These are phyloP conservation scores for Thaleichthys pacificus DNA, from an alignment of 2,797 vertebrate genomes.

Conservation along the genomic window DNA sequence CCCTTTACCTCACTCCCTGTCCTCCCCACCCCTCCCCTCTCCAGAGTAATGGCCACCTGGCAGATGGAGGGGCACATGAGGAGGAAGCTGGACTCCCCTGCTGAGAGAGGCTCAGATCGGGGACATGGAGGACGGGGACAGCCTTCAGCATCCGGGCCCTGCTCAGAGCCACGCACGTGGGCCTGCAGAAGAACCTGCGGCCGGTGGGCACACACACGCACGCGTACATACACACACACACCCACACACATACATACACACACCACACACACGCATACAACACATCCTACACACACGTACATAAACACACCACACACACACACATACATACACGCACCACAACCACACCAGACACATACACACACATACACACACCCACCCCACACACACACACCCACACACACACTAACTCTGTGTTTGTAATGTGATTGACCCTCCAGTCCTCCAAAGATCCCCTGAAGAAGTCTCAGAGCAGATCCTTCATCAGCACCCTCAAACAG, in stretches of 20 bases:
- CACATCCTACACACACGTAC: not conserved
- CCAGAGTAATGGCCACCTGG: slow-evolving; percentile 88
- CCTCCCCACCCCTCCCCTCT: slow-evolving; percentile 13
- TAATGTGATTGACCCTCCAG: slow-evolving; percentile 2
- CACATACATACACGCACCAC: not conserved
- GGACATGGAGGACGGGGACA: slow-evolving; percentile 95
- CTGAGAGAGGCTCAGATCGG: slow-evolving; percentile 92
- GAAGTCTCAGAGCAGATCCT: slow-evolving; percentile 89
- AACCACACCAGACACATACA: too few species aligned
- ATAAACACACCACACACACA: not conserved
- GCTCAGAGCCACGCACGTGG: slow-evolving; percentile 90
- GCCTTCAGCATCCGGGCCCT: slow-evolving; percentile 95
- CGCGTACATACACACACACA: too few species aligned
- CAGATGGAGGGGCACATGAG: slow-evolving; percentile 94
- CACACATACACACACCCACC: not conserved
- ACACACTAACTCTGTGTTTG: slow-evolving; percentile 4
- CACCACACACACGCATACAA: not conserved
- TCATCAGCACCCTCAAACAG: slow-evolving; percentile 92
- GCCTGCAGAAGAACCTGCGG: slow-evolving; percentile 87
- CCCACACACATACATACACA: not conserved
- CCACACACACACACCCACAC: slow-evolving; percentile 5
- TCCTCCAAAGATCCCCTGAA: slow-evolving; percentile 85
- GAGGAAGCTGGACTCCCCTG: slow-evolving; percentile 95
- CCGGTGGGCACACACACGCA: slow-evolving; percentile 75
- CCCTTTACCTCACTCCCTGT: not conserved